These are phyloP conservation scores for Mystacides longicornis DNA, from an alignment of 2,888 invertebrate species.

Conservation along the genomic window DNA sequence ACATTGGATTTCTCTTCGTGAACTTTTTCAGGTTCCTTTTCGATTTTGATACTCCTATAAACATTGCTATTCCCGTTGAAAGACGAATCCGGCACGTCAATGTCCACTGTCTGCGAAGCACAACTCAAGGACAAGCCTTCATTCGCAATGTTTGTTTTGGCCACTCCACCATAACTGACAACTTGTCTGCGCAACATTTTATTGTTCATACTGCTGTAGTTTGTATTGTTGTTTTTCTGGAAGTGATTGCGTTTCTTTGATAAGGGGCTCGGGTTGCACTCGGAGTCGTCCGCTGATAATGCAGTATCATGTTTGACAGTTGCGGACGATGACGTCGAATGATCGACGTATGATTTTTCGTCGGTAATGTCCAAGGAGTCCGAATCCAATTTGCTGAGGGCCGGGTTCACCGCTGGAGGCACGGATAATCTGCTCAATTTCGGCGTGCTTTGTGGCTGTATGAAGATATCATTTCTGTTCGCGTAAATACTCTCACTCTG, in stretches of 20 bases:
- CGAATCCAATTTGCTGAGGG: constrained; percentile 35
- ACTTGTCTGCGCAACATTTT: constrained; percentile 51
- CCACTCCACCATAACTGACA: constrained; percentile 48
- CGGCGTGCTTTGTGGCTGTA: constrained; percentile 58
- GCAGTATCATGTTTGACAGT: constrained; percentile 25
- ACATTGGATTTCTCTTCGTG: constrained; percentile 37
- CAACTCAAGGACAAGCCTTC: constrained; percentile 38
- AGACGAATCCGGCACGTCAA: constrained; percentile 19
- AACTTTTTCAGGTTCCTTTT: constrained; percentile 28
- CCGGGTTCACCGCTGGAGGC: constrained; percentile 37
- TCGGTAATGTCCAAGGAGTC: constrained; percentile 18
- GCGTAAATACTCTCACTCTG: constrained; percentile 40
- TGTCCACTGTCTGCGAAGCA: constrained; percentile 28
- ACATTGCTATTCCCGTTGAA: too few relatives aligned
- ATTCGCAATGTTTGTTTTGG: constrained; percentile 39
- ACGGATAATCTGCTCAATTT: constrained; percentile 44
- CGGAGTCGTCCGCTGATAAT: constrained; percentile 22
- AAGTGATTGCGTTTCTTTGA: constrained; percentile 47
- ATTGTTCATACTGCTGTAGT: constrained; percentile 53
- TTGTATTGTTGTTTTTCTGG: constrained; percentile 54
- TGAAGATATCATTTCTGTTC: constrained; percentile 52
- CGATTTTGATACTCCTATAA: constrained; percentile 16
- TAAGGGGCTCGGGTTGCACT: constrained; percentile 29
- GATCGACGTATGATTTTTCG: constrained; percentile 15
- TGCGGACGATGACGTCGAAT: constrained; percentile 27